Base-by-base conservation (phyloP, 2,113 vertebrate species). In the Piaya cayana region DNA sequence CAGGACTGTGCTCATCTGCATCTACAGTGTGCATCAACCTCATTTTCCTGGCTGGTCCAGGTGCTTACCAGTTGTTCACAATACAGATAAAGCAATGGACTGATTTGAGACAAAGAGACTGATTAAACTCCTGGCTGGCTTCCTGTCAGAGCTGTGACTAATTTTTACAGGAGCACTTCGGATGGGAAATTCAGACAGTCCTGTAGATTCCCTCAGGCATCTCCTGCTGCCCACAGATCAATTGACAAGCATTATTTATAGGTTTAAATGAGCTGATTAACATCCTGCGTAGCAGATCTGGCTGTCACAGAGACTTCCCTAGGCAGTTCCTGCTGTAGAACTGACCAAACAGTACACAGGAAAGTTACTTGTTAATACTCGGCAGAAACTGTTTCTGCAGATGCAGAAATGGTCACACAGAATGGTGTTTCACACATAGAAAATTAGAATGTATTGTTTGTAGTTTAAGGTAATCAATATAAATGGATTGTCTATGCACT, bases 21-120 rank as follows among this genome's bases (percentile, higher is more conserved):
- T 14, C 11, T 5, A 12, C 70, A 70, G 11, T 3, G 1, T 62
- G 26, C 11, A 19, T 36, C 2, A 1, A 19, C 15, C n/a, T 53
- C 17, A 36, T 11, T 69, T 77, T 29, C 29, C 45, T 32, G 43
- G 6, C 13, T 45, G 27, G 10, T 18, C 15, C 37, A 53, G 8
- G 16, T 59, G 16, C 47, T 82, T 4, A 0, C 13, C 42, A 39
- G 21, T n/a, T 88, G 14, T 25, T 82, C 37, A 59, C 52, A 8
- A 7, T 15, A n/a, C 6, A 18, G 77, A 17, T 32, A 7, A 62
- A 84, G 20, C 15, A 34, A 37, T 0, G 6, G 26, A 50, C 29
- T 81, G 34, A 37, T 36, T 63, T 74, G n/a, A 74, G 23, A 58
- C 39, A 63, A 29, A 26, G 11, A 82, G 47, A 50, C 49, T 59